Conservation (phyloP, 2,113 vertebrate species). For the Pituophis catenifer region DNA sequence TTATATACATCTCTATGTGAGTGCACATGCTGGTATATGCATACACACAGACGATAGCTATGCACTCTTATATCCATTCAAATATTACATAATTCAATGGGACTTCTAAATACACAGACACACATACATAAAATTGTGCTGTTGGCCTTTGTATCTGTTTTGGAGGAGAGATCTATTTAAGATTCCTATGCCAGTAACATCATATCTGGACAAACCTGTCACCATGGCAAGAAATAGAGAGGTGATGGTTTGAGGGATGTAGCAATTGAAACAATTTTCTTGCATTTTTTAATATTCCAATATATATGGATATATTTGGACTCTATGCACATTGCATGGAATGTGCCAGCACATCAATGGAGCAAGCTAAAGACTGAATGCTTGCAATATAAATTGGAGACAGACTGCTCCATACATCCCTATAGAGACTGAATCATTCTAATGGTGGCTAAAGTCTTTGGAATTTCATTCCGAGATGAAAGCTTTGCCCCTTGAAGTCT, state of each 20-base stretch:
- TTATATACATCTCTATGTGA: background rate
- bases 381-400: background rate
- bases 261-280: background rate
- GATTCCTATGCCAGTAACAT: constrained; percentile 41
- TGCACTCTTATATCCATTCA: background rate
- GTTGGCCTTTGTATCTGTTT: constrained; percentile 5
- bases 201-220: constrained; percentile 39
- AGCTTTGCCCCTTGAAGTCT: background rate
- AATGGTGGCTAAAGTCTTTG: background rate
- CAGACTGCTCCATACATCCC: background rate
- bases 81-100: too few species aligned
- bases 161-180: constrained; percentile 12
- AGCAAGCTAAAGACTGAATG: background rate
- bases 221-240: background rate
- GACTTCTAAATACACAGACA: background rate
- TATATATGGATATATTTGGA: background rate
- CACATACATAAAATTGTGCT: background rate
- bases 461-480: background rate
- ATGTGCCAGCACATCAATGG: background rate
- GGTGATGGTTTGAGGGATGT: background rate
- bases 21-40: background rate
- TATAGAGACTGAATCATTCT: background rate
- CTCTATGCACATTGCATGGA: background rate
- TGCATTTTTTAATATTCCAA: background rate
- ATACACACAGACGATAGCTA: background rate